These are phyloP conservation scores for Ancistrus triradiatus DNA, from an alignment of 2,113 vertebrate genomes.

Conservation along the genomic window DNA sequence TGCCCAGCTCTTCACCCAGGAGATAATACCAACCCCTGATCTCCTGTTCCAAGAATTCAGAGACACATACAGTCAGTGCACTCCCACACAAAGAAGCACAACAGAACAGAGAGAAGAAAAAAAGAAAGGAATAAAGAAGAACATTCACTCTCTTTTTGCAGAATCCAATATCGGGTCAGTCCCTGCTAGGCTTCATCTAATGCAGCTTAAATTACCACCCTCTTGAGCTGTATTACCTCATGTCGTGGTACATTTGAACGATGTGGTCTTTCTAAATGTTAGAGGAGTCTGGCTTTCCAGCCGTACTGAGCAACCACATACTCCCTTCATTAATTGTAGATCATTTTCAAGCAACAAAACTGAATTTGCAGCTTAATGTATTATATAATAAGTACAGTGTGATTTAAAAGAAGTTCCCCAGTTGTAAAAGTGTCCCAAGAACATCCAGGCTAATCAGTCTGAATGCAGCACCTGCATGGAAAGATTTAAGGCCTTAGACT, in stretches of 20 bases:
- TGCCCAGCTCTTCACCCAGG: conserved; percentile 74
- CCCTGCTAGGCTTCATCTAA: conserved; percentile 8
- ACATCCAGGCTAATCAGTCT: too few species aligned
- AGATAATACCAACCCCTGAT: conserved; percentile 85
- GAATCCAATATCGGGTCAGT: conserved; percentile 1
- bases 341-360: conserved; percentile 15
- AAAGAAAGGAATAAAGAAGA: neutral
- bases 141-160: neutral
- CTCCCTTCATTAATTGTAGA: conserved; percentile 22
- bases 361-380: too few species aligned
- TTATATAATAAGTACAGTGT: too few species aligned
- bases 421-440: too few species aligned
- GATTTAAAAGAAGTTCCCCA: too few species aligned
- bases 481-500: too few species aligned
- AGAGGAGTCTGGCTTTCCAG: too few species aligned
- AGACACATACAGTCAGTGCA: conserved; percentile 8
- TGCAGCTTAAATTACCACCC: conserved; percentile 10
- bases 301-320: neutral
- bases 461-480: too few species aligned
- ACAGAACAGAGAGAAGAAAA: conserved; percentile 1
- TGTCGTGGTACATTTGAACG: too few species aligned
- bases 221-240: too few species aligned
- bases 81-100: conserved; percentile 1
- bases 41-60: conserved; percentile 57
- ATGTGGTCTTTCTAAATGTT: too few species aligned